Percentiles rank a stretch among this genome's conserved stretches.
These are phyloP conservation scores for Bucco capensis DNA, from an alignment of 2,113 vertebrate species.

Conservation along the genomic window DNA sequence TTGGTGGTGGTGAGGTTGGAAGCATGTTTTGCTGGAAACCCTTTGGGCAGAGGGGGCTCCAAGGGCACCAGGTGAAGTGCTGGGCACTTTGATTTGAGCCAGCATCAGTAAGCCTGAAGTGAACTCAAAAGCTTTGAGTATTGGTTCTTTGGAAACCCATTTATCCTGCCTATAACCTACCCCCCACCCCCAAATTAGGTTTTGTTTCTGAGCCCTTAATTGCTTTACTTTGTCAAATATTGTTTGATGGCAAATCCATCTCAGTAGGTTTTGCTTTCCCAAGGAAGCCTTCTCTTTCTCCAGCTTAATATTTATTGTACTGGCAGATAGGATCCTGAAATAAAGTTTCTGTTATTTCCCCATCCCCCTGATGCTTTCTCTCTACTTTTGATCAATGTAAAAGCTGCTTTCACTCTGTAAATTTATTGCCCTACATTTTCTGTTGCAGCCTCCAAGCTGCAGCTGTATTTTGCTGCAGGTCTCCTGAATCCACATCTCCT, in stretches of 20 bases:
- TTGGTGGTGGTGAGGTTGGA: background rate
- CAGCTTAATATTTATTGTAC: constrained; percentile 29
- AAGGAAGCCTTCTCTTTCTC: background rate
- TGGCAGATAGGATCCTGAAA: constrained; percentile 8
- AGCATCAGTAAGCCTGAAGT: background rate
- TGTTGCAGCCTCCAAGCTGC: background rate
- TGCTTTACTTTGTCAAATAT: constrained; percentile 16
- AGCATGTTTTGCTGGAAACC: background rate
- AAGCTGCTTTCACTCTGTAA: background rate
- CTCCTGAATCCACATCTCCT: background rate
- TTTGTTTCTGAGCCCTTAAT: background rate
- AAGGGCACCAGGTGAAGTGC: background rate
- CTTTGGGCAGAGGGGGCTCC: background rate
- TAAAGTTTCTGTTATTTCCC: constrained; percentile 21
- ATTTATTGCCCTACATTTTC: constrained; percentile 31
- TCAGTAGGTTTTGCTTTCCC: background rate
- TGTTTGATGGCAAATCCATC: constrained; percentile 45
- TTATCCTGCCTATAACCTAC: background rate
- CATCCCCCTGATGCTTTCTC: background rate
- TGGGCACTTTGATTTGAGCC: background rate
- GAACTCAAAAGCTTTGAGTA: background rate
- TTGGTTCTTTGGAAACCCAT: background rate
- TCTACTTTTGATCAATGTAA: constrained; percentile 31
- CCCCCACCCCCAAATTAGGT: background rate
- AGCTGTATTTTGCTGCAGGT: background rate